Conservation (phyloP, 2,888 invertebrate genomes). For the Seladonia tumulorum region DNA sequence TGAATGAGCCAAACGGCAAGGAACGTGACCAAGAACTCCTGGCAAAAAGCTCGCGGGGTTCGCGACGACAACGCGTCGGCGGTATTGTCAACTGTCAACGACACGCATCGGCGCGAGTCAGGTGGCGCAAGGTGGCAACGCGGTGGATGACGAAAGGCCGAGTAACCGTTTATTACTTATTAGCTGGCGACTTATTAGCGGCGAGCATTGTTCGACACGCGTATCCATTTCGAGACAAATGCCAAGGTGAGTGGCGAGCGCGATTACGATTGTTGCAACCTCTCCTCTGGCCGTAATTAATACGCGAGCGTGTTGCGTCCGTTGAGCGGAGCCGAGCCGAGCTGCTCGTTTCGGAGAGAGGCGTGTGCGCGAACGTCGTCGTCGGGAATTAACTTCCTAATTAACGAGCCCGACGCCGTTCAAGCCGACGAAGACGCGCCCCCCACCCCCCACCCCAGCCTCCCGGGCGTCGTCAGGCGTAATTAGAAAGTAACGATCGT, state of each 20-base stretch:
- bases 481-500: conserved; percentile 59
- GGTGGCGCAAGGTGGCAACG: conserved; percentile 33
- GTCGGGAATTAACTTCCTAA: conserved; percentile 58
- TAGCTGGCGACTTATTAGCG: conserved; percentile 76
- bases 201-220: conserved; percentile 77
- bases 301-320: conserved; percentile 59
- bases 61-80: background rate
- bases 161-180: conserved; percentile 62
- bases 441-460: no score
- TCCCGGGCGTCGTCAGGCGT: background rate
- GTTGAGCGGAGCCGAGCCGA: conserved; percentile 1
- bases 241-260: conserved; percentile 76
- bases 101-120: background rate
- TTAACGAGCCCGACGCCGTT: conserved; percentile 57
- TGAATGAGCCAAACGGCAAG: background rate
- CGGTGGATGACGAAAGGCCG: conserved; percentile 36
- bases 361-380: conserved; percentile 31
- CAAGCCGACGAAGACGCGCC: conserved; percentile 39
- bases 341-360: conserved; percentile 9
- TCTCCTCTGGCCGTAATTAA: conserved; percentile 71
- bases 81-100: background rate
- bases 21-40: background rate
- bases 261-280: conserved; percentile 69
- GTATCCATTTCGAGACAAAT: conserved; percentile 79
- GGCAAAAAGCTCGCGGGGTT: background rate